phyloP scores from a whole-genome alignment of 2,797 vertebrate species.

The Ataeniobius toweri region DNA sequence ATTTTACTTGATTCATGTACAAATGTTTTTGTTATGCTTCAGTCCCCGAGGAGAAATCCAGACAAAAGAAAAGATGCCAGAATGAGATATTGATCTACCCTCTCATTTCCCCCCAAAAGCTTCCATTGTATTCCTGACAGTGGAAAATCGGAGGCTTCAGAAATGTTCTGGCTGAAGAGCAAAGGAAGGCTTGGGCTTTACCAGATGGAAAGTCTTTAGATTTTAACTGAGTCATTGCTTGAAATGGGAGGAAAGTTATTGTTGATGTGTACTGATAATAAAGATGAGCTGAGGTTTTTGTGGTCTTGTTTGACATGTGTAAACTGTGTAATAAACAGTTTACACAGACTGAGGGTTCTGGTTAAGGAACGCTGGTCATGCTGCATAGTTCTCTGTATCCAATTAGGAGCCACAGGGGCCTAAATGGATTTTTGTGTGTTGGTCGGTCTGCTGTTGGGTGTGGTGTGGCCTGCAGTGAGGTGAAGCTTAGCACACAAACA shows the following conservation, averaged over 20 bases:
- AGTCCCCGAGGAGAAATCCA: constrained; percentile 50
- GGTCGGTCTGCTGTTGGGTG: constrained; percentile 72
- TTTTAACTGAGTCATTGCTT: constrained; percentile 38
- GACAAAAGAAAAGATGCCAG: constrained; percentile 58
- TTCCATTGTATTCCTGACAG: constrained; percentile 52
- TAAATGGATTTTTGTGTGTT: constrained; percentile 74
- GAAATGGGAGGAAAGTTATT: constrained; percentile 38
- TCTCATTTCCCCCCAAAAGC: constrained; percentile 56
- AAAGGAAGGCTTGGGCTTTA: constrained; percentile 35
- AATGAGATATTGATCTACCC: constrained; percentile 66
- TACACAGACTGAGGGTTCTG: constrained; percentile 62
- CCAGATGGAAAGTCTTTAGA: constrained; percentile 38
- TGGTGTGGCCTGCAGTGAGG: constrained; percentile 73
- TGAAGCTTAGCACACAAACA: constrained; percentile 74
- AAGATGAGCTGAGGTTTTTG: constrained; percentile 57
- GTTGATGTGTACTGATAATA: constrained; percentile 54
- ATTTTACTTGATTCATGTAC: constrained; percentile 50
- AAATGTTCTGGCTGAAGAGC: constrained; percentile 49
- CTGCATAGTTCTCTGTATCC: constrained; percentile 79
- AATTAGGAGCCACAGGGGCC: constrained; percentile 78
- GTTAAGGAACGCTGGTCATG: constrained; percentile 72
- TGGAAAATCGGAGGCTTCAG: constrained; percentile 51
- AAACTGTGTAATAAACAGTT: constrained; percentile 68
- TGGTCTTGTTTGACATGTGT: constrained; percentile 75
- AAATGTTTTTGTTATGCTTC: constrained; percentile 69